phyloP scores from a whole-genome alignment of 2,888 invertebrate species.

The Rhamphomyia laevipes region DNA sequence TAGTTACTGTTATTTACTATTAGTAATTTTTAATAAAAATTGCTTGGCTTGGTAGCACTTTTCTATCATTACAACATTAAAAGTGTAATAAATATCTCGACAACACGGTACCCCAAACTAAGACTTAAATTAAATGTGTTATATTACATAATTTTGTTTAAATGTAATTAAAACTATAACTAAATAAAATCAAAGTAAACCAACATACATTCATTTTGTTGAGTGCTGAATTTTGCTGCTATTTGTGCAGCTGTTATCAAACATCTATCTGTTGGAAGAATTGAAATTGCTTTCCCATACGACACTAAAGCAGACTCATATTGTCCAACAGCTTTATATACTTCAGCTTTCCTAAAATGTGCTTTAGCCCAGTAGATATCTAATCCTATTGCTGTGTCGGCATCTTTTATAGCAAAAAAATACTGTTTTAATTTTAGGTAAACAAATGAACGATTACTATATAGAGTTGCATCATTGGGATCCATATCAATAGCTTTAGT shows the following conservation, averaged over 20 bases:
- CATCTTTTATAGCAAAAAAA: slow-evolving; percentile 66
- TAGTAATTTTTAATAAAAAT: no score
- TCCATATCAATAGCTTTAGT: slow-evolving; percentile 66
- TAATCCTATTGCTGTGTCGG: slow-evolving; percentile 58
- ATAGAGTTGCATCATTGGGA: slow-evolving; percentile 51
- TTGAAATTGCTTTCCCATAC: slow-evolving; percentile 52
- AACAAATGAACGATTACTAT: slow-evolving; percentile 70
- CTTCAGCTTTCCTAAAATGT: slow-evolving; percentile 60
- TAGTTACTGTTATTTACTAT: no score
- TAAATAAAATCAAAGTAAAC: not conserved
- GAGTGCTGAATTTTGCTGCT: slow-evolving; percentile 46
- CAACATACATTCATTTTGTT: slow-evolving; percentile 46
- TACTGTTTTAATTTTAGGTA: slow-evolving; percentile 67
- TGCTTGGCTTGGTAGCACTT: no score
- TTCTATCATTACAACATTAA: no score
- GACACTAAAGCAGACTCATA: slow-evolving; percentile 56
- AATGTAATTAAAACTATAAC: no score
- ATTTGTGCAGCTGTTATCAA: slow-evolving; percentile 50
- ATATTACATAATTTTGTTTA: no score
- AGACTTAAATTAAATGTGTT: no score
- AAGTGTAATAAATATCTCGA: no score
- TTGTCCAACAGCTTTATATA: slow-evolving; percentile 54
- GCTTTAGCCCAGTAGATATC: slow-evolving; percentile 73
- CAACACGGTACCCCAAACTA: no score
- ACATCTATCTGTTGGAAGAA: slow-evolving; percentile 53